Evolutionary conservation across 2,113 vertebrate species (phyloP).

Genomic region (Paraplagusia blochii): DNA sequence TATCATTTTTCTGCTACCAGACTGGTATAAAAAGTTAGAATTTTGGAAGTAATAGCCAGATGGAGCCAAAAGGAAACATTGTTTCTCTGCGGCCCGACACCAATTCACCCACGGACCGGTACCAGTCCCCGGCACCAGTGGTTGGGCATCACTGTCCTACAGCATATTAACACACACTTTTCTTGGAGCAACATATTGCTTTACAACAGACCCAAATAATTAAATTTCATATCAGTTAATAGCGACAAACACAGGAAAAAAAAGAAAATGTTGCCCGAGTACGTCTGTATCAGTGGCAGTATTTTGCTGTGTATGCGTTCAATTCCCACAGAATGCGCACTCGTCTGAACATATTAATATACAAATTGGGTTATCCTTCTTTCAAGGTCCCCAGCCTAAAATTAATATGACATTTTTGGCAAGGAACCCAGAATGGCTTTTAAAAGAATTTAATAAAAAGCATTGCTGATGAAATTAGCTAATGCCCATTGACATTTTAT

Average conservation of each 20-base stretch:
- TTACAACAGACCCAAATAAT: conserved; percentile 1
- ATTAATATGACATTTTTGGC: conserved; percentile 77
- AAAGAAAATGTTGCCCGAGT: neutral
- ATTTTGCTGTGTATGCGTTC: conserved; percentile 60
- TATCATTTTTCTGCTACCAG: no score
- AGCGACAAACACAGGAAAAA: conserved; percentile 10
- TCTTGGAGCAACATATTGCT: neutral
- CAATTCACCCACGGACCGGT: no score
- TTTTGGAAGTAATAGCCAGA: no score
- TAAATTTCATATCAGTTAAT: neutral
- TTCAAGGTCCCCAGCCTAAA: conserved; percentile 67
- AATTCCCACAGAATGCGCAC: conserved; percentile 56
- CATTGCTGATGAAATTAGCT: conserved; percentile 76
- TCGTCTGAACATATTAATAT: conserved; percentile 65
- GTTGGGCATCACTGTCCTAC: no score
- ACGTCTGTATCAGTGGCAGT: conserved; percentile 28
- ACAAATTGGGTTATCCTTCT: conserved; percentile 74
- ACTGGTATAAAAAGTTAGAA: no score
- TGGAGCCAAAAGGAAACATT: no score
- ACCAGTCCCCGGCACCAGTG: no score
- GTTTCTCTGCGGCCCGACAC: no score
- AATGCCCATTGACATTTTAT: conserved; percentile 79
- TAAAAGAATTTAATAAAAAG: conserved; percentile 79
- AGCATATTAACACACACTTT: neutral
- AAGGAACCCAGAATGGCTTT: conserved; percentile 72